Base-by-base conservation (phyloP, 2,888 invertebrate species). In the Microctonus hyperodae region DNA sequence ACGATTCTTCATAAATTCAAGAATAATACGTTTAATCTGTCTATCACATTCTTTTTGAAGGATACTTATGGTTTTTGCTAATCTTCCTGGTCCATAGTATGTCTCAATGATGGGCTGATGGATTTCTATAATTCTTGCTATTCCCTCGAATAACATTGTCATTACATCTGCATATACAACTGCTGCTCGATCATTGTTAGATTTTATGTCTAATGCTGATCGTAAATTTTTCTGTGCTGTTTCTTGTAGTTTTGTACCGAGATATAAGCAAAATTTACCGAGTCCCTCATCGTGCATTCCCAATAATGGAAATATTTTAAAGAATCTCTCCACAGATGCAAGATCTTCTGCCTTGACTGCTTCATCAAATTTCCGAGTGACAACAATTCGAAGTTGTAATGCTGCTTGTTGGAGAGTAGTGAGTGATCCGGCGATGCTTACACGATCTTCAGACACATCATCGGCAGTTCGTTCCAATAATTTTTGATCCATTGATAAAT, bases 271-370 rank as follows among this genome's bases (percentile, higher is more conserved):
- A 79, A 97, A 96, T 76, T 95, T 90, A 67, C 90, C 89, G 13
- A 99, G 89, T 0, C 98, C 98, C 75, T 95, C 94, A 48, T 92
- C 90, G 69, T 97, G 94, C 85, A 95, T 92, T 20, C 96, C 96
- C 9, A 99, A 87, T 68, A 98, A 87, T 0, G 99, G 98, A 85
- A 98, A 99, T 78, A 99, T 91, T 85, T 98, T 98, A 84, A 98
- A 98, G 81, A 98, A 95, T 64, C 98, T 87, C 82, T 98, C 97
- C 20, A 98, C 94, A 0, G 94, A 93, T 0, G 93, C 92, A 50
- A 95, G 88, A 83, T 98, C 97, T 76, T 94, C 94, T 60, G 90
- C 90, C 65, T 90, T 89, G 0, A 97, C 93, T 4, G 98, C 96
- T 79, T 96, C 96, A 76, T 96, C 95, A 82, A 98, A 97, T 80